These are phyloP conservation scores for Diceros bicornis DNA, from an alignment of 2,797 vertebrate species.

Conservation along the genomic window DNA sequence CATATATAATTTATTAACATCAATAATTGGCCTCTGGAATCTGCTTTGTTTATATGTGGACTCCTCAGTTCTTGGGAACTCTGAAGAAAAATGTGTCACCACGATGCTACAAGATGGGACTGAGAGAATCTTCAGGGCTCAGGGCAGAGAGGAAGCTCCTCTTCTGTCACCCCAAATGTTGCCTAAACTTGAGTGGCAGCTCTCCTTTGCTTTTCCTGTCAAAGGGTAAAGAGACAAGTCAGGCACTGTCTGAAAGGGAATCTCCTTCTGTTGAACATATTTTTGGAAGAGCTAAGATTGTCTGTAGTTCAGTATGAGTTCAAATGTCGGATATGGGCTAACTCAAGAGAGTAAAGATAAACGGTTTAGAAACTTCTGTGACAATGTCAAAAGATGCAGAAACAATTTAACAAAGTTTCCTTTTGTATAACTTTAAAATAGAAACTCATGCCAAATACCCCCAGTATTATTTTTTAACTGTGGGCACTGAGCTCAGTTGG, in stretches of 20 bases:
- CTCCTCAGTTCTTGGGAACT: background rate
- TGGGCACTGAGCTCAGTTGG: background rate
- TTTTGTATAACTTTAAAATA: background rate
- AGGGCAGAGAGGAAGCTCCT: background rate
- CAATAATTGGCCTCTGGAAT: background rate
- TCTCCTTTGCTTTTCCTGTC: background rate
- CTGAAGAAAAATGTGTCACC: background rate
- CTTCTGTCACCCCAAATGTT: background rate
- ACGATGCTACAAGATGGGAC: background rate
- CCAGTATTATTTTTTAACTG: background rate
- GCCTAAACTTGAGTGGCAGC: background rate
- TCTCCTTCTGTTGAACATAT: background rate
- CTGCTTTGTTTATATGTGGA: background rate
- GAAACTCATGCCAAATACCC: background rate
- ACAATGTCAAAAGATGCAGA: background rate
- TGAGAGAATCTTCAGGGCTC: background rate
- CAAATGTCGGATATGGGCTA: background rate
- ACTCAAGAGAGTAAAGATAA: background rate
- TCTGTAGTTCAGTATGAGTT: background rate
- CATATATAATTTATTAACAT: background rate
- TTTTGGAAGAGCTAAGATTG: conserved; percentile 1
- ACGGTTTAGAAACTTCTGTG: background rate
- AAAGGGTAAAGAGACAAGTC: background rate
- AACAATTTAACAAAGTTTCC: background rate
- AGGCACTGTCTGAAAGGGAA: background rate